Evolutionary conservation across 1,140 invertebrate genomes (phyloP).

Genomic region (Drosophila quadrilineata): DNA sequence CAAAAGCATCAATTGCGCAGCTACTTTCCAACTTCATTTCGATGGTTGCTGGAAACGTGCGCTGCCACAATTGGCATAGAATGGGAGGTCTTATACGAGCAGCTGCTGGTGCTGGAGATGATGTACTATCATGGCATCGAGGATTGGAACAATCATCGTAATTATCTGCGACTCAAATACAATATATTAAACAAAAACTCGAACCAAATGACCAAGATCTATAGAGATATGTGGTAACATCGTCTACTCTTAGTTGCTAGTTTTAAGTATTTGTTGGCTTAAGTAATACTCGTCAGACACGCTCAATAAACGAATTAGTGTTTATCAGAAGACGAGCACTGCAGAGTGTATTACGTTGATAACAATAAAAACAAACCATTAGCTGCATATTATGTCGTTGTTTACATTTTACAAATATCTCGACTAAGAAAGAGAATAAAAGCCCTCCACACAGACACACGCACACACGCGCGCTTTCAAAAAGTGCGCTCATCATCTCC

Average conservation of each 20-base stretch:
- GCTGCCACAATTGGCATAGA: slow-evolving; percentile 81
- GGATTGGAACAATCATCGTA: slow-evolving; percentile 41
- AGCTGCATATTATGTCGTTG: slow-evolving; percentile 42
- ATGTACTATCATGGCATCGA: slow-evolving; percentile 65
- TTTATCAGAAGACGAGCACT: slow-evolving; percentile 63
- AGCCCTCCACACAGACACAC: slow-evolving; percentile 20
- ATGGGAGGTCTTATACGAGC: slow-evolving; percentile 81
- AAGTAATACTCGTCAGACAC: slow-evolving; percentile 19
- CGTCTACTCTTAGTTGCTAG: too few relatives aligned
- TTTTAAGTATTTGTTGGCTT: slow-evolving; percentile 10
- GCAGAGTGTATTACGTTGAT: slow-evolving; percentile 26
- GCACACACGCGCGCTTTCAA: slow-evolving; percentile 1
- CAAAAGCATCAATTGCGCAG: slow-evolving; percentile 67
- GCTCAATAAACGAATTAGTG: slow-evolving; percentile 64
- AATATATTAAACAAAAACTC: slow-evolving; percentile 53
- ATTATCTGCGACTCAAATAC: slow-evolving; percentile 47
- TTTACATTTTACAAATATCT: slow-evolving; percentile 70
- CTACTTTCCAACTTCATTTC: slow-evolving; percentile 82
- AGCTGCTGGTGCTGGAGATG: slow-evolving; percentile 76
- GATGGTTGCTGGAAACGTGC: slow-evolving; percentile 83
- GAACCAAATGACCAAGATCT: slow-evolving; percentile 36
- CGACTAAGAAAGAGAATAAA: slow-evolving; percentile 36
- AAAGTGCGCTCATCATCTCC: neutral
- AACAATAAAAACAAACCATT: slow-evolving; percentile 23
- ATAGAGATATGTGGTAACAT: slow-evolving; percentile 55